Evolutionary conservation across 2,797 vertebrate species (phyloP).

Genomic region (Gadopsis bispinosus): DNA sequence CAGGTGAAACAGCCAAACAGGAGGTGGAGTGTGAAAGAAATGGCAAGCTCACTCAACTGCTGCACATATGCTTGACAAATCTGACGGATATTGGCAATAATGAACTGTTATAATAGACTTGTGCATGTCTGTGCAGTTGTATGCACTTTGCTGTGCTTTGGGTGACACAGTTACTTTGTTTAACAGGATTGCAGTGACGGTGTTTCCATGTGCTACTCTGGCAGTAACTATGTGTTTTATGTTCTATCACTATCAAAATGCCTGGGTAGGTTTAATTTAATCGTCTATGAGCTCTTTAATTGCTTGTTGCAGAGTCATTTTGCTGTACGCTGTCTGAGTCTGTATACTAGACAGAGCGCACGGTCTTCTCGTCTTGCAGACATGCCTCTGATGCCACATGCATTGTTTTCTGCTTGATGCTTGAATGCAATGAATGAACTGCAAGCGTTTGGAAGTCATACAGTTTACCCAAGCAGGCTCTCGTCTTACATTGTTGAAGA

Average conservation of each 20-base stretch:
- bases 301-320: conserved; percentile 23
- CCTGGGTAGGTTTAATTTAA: conserved; percentile 29
- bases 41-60: background rate
- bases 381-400: conserved; percentile 12
- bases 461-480: conserved; percentile 48
- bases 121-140: background rate
- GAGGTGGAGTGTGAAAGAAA: background rate
- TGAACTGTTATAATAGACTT: background rate
- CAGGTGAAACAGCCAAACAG: conserved; percentile 31
- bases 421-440: conserved; percentile 28
- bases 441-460: conserved; percentile 26
- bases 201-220: background rate
- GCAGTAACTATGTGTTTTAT: background rate
- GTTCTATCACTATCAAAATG: conserved; percentile 16
- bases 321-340: conserved; percentile 1
- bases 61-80: background rate
- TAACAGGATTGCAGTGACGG: background rate
- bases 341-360: conserved; percentile 30
- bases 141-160: background rate
- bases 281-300: conserved; percentile 12
- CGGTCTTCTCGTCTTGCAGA: conserved; percentile 33
- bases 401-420: conserved; percentile 24
- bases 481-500: conserved; percentile 30
- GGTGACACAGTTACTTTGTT: background rate
- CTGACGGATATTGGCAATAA: background rate